Evolutionary conservation across 2,888 invertebrate genomes (phyloP).

Genomic region (Electrophaes corylata): DNA sequence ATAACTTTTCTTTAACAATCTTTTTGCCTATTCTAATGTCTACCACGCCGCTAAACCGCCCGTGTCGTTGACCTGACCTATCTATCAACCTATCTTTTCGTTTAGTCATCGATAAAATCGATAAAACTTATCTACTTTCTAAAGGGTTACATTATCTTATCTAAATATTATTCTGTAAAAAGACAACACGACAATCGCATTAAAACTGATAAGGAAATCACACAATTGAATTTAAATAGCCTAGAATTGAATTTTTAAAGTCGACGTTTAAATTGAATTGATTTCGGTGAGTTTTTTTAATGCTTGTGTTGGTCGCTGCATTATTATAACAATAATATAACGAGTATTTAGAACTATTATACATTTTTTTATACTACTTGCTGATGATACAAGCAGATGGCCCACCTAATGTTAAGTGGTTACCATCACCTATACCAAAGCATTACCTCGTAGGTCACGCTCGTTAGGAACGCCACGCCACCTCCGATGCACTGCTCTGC

Average conservation of each 20-base stretch:
- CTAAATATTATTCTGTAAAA: constrained; percentile 25
- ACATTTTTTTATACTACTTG: too few relatives aligned
- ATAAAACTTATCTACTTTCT: constrained; percentile 14
- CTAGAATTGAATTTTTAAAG: constrained; percentile 3
- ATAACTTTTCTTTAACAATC: too few relatives aligned
- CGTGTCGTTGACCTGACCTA: background rate
- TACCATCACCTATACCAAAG: too few relatives aligned
- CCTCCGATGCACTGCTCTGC: too few relatives aligned
- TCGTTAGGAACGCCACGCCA: too few relatives aligned
- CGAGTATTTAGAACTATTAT: background rate
- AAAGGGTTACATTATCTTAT: constrained; percentile 24
- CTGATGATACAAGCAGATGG: too few relatives aligned
- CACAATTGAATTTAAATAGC: constrained; percentile 25
- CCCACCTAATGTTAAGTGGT: too few relatives aligned
- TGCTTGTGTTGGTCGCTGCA: background rate
- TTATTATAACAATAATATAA: background rate
- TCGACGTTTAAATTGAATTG: constrained; percentile 5
- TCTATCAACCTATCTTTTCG: background rate
- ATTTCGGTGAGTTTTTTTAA: background rate
- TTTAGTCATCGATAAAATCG: constrained; percentile 19
- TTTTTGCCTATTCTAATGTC: too few relatives aligned
- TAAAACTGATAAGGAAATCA: constrained; percentile 28
- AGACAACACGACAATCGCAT: constrained; percentile 37
- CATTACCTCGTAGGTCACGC: too few relatives aligned
- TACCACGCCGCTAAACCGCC: too few relatives aligned